Conservation (phyloP, 1,140 invertebrate genomes). For the Aleiodes sp. region DNA sequence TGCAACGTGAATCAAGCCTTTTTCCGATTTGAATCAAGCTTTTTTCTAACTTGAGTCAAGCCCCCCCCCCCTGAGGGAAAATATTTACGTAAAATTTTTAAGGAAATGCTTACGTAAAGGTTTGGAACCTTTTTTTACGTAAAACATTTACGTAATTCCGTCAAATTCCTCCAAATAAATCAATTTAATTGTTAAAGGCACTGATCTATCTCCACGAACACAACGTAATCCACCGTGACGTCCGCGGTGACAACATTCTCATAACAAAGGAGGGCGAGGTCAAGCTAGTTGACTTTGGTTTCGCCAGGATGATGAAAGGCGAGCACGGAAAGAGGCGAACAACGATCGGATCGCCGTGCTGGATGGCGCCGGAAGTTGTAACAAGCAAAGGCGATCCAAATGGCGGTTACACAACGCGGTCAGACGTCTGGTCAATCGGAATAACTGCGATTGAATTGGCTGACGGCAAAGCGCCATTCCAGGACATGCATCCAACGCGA, state of each 20-base stretch:
- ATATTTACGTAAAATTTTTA: too few species aligned
- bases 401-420: slow-evolving; percentile 75
- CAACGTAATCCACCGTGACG: slow-evolving; percentile 86
- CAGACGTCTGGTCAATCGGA: slow-evolving; percentile 92
- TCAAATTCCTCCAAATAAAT: too few species aligned
- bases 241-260: slow-evolving; percentile 86
- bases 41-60: too few species aligned
- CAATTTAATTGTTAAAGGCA: slow-evolving; percentile 65
- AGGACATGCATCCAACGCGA: slow-evolving; percentile 86
- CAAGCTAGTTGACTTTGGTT: slow-evolving; percentile 85
- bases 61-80: too few species aligned
- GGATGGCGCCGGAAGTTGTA: slow-evolving; percentile 92
- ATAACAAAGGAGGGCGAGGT: slow-evolving; percentile 85
- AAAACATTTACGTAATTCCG: too few species aligned
- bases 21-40: too few species aligned
- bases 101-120: too few species aligned
- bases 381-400: slow-evolving; percentile 54
- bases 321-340: slow-evolving; percentile 75
- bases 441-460: slow-evolving; percentile 92
- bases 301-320: slow-evolving; percentile 81
- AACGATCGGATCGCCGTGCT: slow-evolving; percentile 87
- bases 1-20: too few species aligned
- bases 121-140: too few species aligned
- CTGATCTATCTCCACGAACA: slow-evolving; percentile 84
- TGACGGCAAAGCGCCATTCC: slow-evolving; percentile 85